Evolutionary conservation across 1,140 invertebrate genomes (phyloP), one percentile per base, ranked within the genome.

Genomic region (Solen grandis): DNA sequence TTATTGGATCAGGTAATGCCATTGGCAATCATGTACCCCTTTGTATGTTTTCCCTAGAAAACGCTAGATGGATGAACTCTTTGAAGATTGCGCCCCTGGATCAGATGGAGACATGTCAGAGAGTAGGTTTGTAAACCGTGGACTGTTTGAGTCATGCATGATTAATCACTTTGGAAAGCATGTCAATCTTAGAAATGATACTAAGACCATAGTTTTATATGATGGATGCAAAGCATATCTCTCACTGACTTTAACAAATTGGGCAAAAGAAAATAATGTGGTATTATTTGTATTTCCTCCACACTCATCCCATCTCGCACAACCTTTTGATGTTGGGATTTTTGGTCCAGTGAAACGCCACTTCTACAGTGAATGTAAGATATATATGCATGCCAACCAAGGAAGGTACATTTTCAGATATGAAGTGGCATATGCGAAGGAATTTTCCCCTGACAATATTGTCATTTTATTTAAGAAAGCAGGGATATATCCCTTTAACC

Each of bases 1-100:
- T 75, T 4, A 75, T 83, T 35, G 69, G 13, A 13, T 50, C 27
- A 38, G 69, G 55, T 38, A 83, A 70, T 70, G 76, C 82, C 5
- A 0, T 63, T 8, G 70, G 75, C 1, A 83, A 63, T 5, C 22
- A 75, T 27, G 75, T 0, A 63, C 63, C 8, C 59, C 52, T 22
- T 54, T 54, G 2, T 54, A 54, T 54, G 27, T 54, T 54, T 54
- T 54, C 52, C 52, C 1, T 22, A 54, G 52, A 54, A 54, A 54
- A 25, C n/a, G 52, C 19, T 54, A 25, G 52, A 19, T 22, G 27
- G 52, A 54, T 25, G 27, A 25, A 54, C 27, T n/a, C n/a, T n/a
- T n/a, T n/a, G n/a, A n/a, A n/a, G n/a, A n/a, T n/a, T n/a, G n/a
- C n/a, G n/a, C n/a, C n/a, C n/a, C n/a, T n/a, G n/a, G n/a, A n/a